These are phyloP conservation scores for Agrotis puta DNA, from an alignment of 2,888 invertebrate genomes.

Conservation along the genomic window DNA sequence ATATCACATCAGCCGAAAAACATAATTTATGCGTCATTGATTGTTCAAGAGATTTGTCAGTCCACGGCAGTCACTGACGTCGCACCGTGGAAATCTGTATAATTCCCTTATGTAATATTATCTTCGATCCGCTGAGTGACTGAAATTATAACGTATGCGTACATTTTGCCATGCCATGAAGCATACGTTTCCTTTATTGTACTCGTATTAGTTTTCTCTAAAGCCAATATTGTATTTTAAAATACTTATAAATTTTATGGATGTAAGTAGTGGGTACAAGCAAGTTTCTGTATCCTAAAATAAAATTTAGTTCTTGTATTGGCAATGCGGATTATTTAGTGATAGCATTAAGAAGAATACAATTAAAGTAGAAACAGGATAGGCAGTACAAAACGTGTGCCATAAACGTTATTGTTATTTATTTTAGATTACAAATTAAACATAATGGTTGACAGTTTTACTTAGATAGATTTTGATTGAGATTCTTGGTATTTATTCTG, in stretches of 20 bases:
- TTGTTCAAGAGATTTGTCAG: conserved; percentile 43
- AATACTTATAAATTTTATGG: too few species aligned
- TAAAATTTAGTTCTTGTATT: not conserved
- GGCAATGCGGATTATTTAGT: not conserved
- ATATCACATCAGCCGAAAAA: conserved; percentile 7
- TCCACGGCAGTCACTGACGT: not conserved
- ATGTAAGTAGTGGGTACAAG: not conserved
- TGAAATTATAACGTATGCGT: conserved; percentile 25
- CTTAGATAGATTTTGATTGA: not conserved
- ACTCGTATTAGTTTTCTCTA: not conserved
- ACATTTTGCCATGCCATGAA: conserved; percentile 27
- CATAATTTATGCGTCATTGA: conserved; percentile 30
- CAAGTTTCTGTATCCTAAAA: not conserved
- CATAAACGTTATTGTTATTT: not conserved
- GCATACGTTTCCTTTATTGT: not conserved
- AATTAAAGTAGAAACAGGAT: too few species aligned
- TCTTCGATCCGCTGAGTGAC: conserved; percentile 17
- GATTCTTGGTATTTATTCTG: too few species aligned
- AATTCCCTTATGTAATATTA: conserved; percentile 47
- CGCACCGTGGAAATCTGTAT: conserved; percentile 17
- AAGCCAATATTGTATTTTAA: not conserved
- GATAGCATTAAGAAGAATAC: too few species aligned
- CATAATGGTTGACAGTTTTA: not conserved
- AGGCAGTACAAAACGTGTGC: not conserved
- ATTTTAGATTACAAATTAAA: not conserved